Base-by-base conservation (phyloP, 2,113 vertebrate genomes). In the Vimba vimba region DNA sequence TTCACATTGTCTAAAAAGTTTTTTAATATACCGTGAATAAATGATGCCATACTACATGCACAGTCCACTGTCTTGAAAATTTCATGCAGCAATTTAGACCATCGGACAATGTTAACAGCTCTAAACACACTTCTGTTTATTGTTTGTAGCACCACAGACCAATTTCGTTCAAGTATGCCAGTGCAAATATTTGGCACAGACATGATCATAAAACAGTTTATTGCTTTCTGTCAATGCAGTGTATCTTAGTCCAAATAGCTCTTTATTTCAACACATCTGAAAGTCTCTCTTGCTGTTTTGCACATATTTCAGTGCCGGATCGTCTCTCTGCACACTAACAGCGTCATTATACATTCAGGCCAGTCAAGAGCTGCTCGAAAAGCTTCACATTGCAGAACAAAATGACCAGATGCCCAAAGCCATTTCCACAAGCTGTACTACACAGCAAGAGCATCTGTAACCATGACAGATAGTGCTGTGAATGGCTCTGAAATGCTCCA, bases 361-460 rank as follows among this genome's bases (percentile, higher is more conserved):
- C 59, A n/a, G 82, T 75, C 23, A 27, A 87, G 82, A 84, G 82
- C 66, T 80, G 52, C 76, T 59, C 80, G 68, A 79, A 84, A 25
- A n/a, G 82, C 86, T 52, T 45, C 36, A 60, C 52, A 55, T 79
- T 47, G 60, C 66, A 79, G 55, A 21, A 30, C 82, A 87, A 59
- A 36, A 73, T 15, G 30, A 73, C 57, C 76, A 84, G 66, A 78
- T 66, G 43, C 82, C 86, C 77, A 60, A 55, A 57, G 64, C 84
- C 50, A 43, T 77, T 69, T 59, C 66, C 55, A 73, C 74, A 47
- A 62, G 25, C 66, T 23, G 66, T 47, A 60, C 69, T 47, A 84
- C 52, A 60, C 45, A 59, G 60, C 86, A 84, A 66, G 39, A 64
- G 59, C 39, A 64, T 81, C 60, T 81, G 39, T 64, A 66, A 47